Percentiles rank a stretch among this genome's conserved stretches.
These are phyloP conservation scores for Pagrus major DNA, from an alignment of 2,113 vertebrate genomes.

Conservation along the genomic window DNA sequence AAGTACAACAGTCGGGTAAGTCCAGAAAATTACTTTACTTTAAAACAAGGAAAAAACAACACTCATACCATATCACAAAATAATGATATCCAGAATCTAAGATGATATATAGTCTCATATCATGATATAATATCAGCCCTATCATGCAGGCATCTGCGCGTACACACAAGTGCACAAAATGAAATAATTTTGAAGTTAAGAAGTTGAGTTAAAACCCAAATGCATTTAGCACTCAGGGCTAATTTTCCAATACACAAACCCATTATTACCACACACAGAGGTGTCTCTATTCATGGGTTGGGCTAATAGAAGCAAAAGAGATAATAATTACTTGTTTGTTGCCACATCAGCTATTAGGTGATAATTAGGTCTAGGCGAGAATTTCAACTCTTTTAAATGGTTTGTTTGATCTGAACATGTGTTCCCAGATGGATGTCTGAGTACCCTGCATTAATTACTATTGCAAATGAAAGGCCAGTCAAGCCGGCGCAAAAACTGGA, in stretches of 20 bases:
- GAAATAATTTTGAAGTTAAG: background rate
- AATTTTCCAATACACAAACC: slow-evolving; percentile 59
- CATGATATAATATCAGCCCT: no score
- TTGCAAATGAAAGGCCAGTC: slow-evolving; percentile 82
- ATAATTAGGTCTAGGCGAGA: slow-evolving; percentile 90
- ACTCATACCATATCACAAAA: no score
- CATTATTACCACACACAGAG: slow-evolving; percentile 66
- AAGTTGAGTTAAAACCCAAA: slow-evolving; percentile 21
- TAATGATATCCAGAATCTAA: no score
- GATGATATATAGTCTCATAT: no score
- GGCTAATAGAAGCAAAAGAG: slow-evolving; percentile 85
- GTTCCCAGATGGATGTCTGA: slow-evolving; percentile 88
- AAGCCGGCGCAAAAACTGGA: slow-evolving; percentile 32
- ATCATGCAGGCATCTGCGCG: background rate
- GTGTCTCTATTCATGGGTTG: slow-evolving; percentile 65
- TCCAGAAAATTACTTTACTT: no score
- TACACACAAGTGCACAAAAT: background rate
- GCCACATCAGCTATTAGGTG: slow-evolving; percentile 91
- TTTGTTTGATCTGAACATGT: slow-evolving; percentile 90
- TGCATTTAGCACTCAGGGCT: slow-evolving; percentile 55
- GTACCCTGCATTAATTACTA: slow-evolving; percentile 89
- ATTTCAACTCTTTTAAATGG: slow-evolving; percentile 86
- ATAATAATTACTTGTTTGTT: slow-evolving; percentile 92
- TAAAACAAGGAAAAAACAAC: no score
- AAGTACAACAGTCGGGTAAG: no score